Evolutionary conservation across 2,797 vertebrate species (phyloP), one percentile per base, ranked within the genome.

Genomic region (Hydrocynus forskahlii): DNA sequence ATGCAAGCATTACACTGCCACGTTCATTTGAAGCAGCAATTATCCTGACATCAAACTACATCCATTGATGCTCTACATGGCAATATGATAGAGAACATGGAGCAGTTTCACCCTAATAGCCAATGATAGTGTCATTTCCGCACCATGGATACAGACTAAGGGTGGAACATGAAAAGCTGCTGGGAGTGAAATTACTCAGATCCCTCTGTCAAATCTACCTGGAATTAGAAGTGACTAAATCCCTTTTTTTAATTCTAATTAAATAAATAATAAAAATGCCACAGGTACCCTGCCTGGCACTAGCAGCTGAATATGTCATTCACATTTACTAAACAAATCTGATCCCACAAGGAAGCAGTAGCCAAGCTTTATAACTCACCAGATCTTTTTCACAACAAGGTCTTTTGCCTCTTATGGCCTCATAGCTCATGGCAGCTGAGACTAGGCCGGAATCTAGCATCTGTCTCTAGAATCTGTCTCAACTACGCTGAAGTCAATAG

Each of bases 131-230:
- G 89, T 92, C 90, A 88, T 91, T 90, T 89, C 85, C 84, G 89
- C 68, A 8, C 84, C 83, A 81, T 35, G 45, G 87, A 89, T 89
- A 82, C 83, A 55, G 29, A 88, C 89, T 89, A 89, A 87, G 29
- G 81, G 55, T 87, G 80, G 86, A 88, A 88, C 88, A 92, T 92
- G 68, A 55, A 86, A 93, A 91, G 86, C 87, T 91, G 91, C 91
- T 91, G 81, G 88, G 91, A 90, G 92, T 92, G 89, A 92, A 93
- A 91, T 90, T 84, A 81, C 79, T 78, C 88, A 90, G 83, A 90
- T 90, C 74, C 86, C 84, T 82, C 79, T 88, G 85, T 80, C 84
- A 89, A 87, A 89, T 88, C 76, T 50, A 38, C 78, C 85, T 38
- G 84, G 89, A 88, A 94, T 92, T 88, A 89, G 81, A 91, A 88